A percentile compares a stretch with the other conserved stretches of the same genome.
Conservation (phyloP, 2,797 vertebrate genomes). For the Vireo griseus region DNA sequence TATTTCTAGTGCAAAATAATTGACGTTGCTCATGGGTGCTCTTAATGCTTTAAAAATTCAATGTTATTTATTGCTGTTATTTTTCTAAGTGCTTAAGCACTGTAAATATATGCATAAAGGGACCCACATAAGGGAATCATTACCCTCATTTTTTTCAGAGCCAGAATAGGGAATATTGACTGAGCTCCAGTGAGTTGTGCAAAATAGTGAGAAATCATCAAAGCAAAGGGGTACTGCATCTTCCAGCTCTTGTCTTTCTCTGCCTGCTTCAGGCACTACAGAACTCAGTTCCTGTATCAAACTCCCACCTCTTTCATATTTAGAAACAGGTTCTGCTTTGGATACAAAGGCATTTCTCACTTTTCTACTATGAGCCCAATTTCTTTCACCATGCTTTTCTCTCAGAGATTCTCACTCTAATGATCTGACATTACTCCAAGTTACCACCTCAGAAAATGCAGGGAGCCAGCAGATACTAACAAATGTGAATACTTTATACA, state of each 20-base stretch:
- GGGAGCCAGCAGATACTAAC: neutral
- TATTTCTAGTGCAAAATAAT: neutral
- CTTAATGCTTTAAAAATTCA: neutral
- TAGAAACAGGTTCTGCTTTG: neutral
- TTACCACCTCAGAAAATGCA: neutral
- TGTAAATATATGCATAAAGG: neutral
- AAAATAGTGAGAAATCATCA: neutral
- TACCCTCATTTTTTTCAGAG: neutral
- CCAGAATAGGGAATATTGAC: neutral
- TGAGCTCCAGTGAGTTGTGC: neutral
- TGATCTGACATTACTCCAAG: neutral
- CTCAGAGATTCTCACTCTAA: neutral
- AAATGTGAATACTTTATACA: neutral
- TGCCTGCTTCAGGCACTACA: neutral
- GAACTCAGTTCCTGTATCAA: neutral
- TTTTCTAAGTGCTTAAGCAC: neutral
- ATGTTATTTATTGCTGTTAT: neutral
- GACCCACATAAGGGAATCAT: neutral
- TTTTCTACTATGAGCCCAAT: neutral
- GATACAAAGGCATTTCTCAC: neutral
- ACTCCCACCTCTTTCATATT: neutral
- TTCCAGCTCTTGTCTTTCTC: neutral
- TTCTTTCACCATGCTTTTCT: neutral
- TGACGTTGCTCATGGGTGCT: neutral
- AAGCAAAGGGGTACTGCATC: neutral